Conservation (phyloP, 2,888 invertebrate species). For the Ischnus inquisitorius region DNA sequence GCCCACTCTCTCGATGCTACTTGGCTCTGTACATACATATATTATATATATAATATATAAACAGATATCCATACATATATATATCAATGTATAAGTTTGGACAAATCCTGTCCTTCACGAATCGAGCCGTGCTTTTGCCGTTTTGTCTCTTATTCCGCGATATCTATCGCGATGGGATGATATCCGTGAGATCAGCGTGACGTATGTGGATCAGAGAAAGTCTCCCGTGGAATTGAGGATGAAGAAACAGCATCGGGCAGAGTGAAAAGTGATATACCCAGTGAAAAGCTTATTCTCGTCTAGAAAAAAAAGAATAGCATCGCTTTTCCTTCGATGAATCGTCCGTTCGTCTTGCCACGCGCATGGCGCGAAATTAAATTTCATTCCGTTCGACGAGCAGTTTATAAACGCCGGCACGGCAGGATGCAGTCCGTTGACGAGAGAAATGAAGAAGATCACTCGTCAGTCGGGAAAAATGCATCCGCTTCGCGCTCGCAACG, state of each 20-base stretch:
- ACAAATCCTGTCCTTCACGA: background rate
- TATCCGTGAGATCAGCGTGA: conserved; percentile 39
- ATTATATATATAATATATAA: conserved; percentile 2
- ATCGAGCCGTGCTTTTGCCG: conserved; percentile 7
- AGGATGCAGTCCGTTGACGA: background rate
- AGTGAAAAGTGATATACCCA: background rate
- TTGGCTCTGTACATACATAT: background rate
- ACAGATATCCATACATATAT: background rate
- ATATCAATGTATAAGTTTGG: conserved; percentile 24
- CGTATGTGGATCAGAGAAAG: conserved; percentile 18
- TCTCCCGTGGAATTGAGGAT: conserved; percentile 30
- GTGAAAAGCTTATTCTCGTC: conserved; percentile 34
- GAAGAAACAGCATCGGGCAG: background rate
- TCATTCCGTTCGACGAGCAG: background rate
- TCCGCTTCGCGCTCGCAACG: background rate
- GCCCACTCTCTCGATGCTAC: background rate
- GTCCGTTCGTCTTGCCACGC: background rate
- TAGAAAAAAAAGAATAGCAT: background rate
- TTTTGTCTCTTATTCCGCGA: conserved; percentile 44
- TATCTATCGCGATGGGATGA: conserved; percentile 25
- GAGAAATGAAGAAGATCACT: no score
- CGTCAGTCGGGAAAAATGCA: no score
- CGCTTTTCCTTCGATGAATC: conserved; percentile 14
- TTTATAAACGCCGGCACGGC: background rate
- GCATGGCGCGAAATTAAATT: conserved; percentile 22